Evolutionary conservation across 2,888 invertebrate species (phyloP).

Genomic region (Eilema caniola): DNA sequence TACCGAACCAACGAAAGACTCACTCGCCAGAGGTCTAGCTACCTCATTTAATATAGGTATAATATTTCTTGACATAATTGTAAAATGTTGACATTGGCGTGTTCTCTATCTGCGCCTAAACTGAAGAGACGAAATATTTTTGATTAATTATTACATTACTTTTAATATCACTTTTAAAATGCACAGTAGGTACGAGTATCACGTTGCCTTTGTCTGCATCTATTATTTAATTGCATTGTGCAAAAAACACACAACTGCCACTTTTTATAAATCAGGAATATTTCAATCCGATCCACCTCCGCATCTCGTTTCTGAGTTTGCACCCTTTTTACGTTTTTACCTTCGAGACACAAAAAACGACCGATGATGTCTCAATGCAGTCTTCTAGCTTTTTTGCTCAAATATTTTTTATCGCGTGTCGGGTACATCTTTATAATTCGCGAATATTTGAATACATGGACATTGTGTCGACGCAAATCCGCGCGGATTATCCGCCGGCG

Average conservation of each 20-base stretch:
- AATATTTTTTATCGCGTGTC: slow-evolving; percentile 38
- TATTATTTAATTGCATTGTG: slow-evolving; percentile 16
- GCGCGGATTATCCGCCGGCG: slow-evolving; percentile 51
- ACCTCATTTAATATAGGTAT: too few species aligned
- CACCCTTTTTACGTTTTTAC: slow-evolving; percentile 70
- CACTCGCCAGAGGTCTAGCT: too few species aligned
- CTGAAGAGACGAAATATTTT: too few species aligned
- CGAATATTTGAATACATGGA: slow-evolving; percentile 60
- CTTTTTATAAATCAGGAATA: slow-evolving; percentile 62
- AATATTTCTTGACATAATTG: too few species aligned
- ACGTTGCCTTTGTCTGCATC: not conserved
- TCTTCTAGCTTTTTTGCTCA: slow-evolving; percentile 36
- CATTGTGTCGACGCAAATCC: slow-evolving; percentile 59
- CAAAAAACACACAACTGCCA: slow-evolving; percentile 65
- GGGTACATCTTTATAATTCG: slow-evolving; percentile 46
- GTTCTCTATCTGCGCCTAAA: too few species aligned
- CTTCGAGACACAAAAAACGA: slow-evolving; percentile 49
- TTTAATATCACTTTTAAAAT: not conserved
- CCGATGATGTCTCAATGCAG: slow-evolving; percentile 72
- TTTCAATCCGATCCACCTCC: slow-evolving; percentile 46
- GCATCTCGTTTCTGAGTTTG: slow-evolving; percentile 56
- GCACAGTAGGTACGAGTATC: not conserved
- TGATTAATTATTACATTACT: too few species aligned
- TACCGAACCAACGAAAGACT: too few species aligned
- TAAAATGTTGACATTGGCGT: too few species aligned